Evolutionary conservation across 2,888 invertebrate genomes (phyloP).

Genomic region (Theodoxus fluviatilis): DNA sequence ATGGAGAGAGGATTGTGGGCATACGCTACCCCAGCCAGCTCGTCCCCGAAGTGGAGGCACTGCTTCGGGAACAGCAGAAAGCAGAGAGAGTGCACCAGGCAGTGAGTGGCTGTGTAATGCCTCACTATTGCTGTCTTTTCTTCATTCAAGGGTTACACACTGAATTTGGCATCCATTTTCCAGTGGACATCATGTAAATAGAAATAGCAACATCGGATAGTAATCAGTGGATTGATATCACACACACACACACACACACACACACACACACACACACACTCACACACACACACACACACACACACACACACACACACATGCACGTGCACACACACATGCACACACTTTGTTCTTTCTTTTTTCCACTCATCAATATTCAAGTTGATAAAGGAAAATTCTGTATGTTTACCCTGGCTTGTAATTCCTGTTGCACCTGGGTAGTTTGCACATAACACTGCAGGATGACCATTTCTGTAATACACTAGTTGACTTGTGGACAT

Average conservation of each 20-base stretch:
- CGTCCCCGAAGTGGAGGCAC: conserved; percentile 48
- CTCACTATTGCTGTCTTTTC: not conserved
- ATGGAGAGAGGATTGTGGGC: conserved; percentile 58
- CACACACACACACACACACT: conserved; percentile 9
- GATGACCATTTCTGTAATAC: no score
- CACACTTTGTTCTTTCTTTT: not conserved
- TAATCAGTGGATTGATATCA: no score
- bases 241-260: not conserved
- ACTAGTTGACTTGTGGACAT: no score
- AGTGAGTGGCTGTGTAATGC: not conserved
- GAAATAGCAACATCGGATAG: no score
- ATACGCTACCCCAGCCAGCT: conserved; percentile 54
- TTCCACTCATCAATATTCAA: no score
- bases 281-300: conserved; percentile 9
- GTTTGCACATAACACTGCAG: no score
- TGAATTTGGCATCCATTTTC: no score
- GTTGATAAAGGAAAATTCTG: no score
- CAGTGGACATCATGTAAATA: no score
- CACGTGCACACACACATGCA: not conserved
- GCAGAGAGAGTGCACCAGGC: conserved; percentile 1
- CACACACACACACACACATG: not conserved
- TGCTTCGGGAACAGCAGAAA: conserved; percentile 42
- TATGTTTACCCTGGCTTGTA: no score
- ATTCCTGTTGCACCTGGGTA: no score
- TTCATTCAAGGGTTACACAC: no score